A percentile compares a stretch with the other conserved stretches of the same genome.
phyloP scores from a whole-genome alignment of 2,113 vertebrate species.

The Pelecanoides urinatrix region DNA sequence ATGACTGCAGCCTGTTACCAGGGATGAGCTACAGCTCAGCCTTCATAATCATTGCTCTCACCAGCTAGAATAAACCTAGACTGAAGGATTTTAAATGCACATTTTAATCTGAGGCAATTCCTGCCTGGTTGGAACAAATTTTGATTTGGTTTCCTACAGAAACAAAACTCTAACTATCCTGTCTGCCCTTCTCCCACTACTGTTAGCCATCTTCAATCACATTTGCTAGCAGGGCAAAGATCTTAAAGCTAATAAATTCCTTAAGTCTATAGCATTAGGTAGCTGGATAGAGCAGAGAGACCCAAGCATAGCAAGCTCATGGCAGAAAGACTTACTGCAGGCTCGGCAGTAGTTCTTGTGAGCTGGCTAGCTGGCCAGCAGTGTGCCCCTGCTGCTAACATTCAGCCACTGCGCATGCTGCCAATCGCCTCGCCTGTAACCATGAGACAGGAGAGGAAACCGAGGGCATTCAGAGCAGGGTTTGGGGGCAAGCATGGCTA shows the following conservation, averaged over 20 bases:
- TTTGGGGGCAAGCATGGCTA: background rate
- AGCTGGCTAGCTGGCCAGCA: background rate
- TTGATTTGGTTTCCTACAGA: background rate
- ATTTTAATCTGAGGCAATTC: background rate
- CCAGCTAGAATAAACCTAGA: background rate
- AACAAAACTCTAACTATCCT: background rate
- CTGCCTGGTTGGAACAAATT: background rate
- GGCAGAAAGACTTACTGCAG: background rate
- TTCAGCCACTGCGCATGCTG: background rate
- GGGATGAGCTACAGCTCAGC: background rate
- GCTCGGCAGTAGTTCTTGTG: background rate
- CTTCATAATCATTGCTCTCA: background rate
- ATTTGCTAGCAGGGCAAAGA: background rate
- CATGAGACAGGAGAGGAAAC: background rate
- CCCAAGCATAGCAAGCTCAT: background rate
- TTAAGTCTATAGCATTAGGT: background rate
- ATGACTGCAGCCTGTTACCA: background rate
- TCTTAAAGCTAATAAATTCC: background rate
- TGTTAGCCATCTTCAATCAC: background rate
- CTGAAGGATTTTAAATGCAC: background rate
- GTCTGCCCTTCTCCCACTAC: background rate
- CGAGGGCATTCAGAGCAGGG: background rate
- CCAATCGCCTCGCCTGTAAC: background rate
- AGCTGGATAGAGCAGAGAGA: background rate
- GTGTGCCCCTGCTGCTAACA: background rate